These are phyloP conservation scores for Linurgus olivaceus DNA, from an alignment of 2,797 vertebrate genomes.

Conservation along the genomic window DNA sequence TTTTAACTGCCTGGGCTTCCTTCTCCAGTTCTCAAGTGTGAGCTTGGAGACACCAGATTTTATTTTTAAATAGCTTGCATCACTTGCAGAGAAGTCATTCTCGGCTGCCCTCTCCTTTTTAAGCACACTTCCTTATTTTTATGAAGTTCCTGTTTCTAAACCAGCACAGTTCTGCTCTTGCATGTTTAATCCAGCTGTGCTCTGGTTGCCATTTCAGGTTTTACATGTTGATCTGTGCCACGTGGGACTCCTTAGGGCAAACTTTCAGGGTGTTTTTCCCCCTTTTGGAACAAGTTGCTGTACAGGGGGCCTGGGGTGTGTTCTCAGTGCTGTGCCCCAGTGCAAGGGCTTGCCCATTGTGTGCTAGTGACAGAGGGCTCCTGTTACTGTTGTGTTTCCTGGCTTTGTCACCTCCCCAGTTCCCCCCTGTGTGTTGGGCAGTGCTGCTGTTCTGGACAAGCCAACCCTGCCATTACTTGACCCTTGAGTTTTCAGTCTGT, in stretches of 20 bases:
- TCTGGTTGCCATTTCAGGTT: background rate
- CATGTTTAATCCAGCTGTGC: background rate
- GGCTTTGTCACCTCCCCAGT: background rate
- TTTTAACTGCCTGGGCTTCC: background rate
- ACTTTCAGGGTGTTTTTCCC: background rate
- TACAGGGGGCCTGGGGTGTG: background rate
- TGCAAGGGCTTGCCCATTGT: background rate
- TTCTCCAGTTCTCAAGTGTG: background rate
- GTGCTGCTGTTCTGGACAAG: background rate
- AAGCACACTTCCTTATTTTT: slow-evolving; percentile 12
- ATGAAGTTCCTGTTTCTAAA: background rate
- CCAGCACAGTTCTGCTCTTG: background rate
- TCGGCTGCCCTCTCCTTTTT: background rate
- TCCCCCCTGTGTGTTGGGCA: rapidly evolving
- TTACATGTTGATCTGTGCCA: background rate
- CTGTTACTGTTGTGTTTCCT: background rate
- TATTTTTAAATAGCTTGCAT: background rate
- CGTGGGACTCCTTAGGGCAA: background rate
- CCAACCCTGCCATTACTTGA: background rate
- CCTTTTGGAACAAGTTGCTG: background rate
- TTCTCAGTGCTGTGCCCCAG: background rate
- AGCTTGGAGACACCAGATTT: background rate
- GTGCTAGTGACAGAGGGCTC: background rate
- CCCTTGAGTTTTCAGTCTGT: background rate
- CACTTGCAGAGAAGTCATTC: background rate